Evolutionary conservation across 1,140 invertebrate species (phyloP).

Genomic region (Anthonomus grandis): DNA sequence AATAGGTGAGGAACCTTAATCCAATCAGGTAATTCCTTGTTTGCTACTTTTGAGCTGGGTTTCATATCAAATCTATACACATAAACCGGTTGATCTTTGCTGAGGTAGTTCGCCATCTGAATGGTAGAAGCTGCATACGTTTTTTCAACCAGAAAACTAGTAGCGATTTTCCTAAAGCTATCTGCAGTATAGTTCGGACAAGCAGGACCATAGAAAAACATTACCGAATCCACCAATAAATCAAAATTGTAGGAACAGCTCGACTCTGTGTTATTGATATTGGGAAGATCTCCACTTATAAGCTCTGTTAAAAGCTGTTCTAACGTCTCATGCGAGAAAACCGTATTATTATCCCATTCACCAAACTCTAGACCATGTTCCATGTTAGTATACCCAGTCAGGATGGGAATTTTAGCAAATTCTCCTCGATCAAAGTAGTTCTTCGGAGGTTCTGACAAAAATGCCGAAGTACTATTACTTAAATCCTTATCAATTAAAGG

Average conservation of each 20-base stretch:
- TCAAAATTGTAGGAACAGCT: slow-evolving; percentile 66
- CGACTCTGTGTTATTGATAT: slow-evolving; percentile 53
- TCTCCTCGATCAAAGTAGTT: slow-evolving; percentile 58
- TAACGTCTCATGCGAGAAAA: slow-evolving; percentile 53
- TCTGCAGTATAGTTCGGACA: slow-evolving; percentile 56
- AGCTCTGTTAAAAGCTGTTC: slow-evolving; percentile 59
- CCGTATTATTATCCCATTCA: slow-evolving; percentile 53
- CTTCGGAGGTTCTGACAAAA: slow-evolving; percentile 63
- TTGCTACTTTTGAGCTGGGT: slow-evolving; percentile 59
- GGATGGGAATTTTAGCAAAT: slow-evolving; percentile 62
- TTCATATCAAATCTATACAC: slow-evolving; percentile 75
- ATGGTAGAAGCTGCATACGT: slow-evolving; percentile 67
- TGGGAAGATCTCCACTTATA: slow-evolving; percentile 57
- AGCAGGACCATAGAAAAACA: slow-evolving; percentile 68
- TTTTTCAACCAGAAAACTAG: slow-evolving; percentile 70
- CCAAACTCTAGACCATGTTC: slow-evolving; percentile 65
- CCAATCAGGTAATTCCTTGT: slow-evolving; percentile 66
- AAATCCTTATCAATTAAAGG: slow-evolving; percentile 69
- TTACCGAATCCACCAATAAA: slow-evolving; percentile 66
- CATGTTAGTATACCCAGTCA: slow-evolving; percentile 74
- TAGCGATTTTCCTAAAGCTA: slow-evolving; percentile 57
- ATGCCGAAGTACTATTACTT: slow-evolving; percentile 57
- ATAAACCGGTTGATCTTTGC: slow-evolving; percentile 59
- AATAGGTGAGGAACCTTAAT: slow-evolving; percentile 73
- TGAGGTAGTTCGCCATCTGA: slow-evolving; percentile 60